Base-by-base conservation (phyloP, 2,797 vertebrate species). In the Cichlasoma orientale region DNA sequence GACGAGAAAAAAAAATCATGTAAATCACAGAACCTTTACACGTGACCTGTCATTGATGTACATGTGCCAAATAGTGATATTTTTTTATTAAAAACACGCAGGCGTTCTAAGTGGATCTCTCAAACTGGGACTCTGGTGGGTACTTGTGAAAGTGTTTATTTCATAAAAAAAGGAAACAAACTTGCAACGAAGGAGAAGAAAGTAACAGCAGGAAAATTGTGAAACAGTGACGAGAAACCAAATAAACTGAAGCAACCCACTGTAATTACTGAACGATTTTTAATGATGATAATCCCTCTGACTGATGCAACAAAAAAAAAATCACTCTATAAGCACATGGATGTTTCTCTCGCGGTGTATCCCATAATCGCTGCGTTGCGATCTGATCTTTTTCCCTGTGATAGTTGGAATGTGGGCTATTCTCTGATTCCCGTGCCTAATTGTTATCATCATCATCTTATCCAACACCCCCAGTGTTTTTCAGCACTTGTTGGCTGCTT, bases 181-280 rank as follows among this genome's bases (percentile, higher is more conserved):
- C 3, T 10, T 21, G 50, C 19, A 52, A n/a, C 8, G 7, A n/a
- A 52, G 47, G 19, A 52, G 47, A 52, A n/a, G 47, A 52, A 52
- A 52, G 7, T 52, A 10, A 52, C 19, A 52, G 50, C 50, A n/a
- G 1, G 50, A n/a, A 52, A 52, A 52, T 52, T 9, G 9, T 52
- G 8, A 52, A 52, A 52, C 8, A 10, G 61, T 0, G 0, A 3
- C 11, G 1, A 47, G 23, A 47, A 44, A 4, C 21, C 23, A 27
- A 47, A 27, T 44, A 41, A 41, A 41, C 7, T 41, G 38, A 41
- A 41, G 12, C 38, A 41, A 41, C 12, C 12, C 38, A 13, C 4
- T 14, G 1, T 41, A 41, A 41, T 14, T 41, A 5, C 12, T 41
- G 12, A 41, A 41, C 14, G 38, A 41, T 41, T 5, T 41, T 41